These are phyloP conservation scores for Copidosoma aretas DNA, from an alignment of 2,888 invertebrate genomes.

Conservation along the genomic window DNA sequence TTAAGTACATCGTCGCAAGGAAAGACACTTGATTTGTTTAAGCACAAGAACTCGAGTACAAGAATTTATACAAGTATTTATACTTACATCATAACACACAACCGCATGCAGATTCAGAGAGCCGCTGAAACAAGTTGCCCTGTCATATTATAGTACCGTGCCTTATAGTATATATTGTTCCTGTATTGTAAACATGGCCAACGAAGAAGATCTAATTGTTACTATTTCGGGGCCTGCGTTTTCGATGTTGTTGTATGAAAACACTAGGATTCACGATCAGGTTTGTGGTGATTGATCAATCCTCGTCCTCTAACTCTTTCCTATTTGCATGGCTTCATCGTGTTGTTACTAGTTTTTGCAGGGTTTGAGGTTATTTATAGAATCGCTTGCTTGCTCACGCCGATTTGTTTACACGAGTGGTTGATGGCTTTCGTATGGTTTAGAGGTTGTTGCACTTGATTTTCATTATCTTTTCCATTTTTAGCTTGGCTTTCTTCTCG, in stretches of 20 bases:
- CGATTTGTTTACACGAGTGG: background rate
- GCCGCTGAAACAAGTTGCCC: too few relatives aligned
- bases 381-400: too few relatives aligned
- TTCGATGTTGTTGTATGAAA: constrained; percentile 74
- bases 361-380: too few relatives aligned
- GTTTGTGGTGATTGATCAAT: constrained; percentile 55
- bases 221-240: constrained; percentile 69
- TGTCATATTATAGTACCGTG: too few relatives aligned
- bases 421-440: background rate
- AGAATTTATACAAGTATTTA: too few relatives aligned
- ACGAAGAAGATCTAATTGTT: constrained; percentile 54
- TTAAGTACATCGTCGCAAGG: too few relatives aligned
- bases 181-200: constrained; percentile 28
- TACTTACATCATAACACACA: too few relatives aligned
- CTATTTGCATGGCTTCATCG: constrained; percentile 1
- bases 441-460: background rate
- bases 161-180: too few relatives aligned
- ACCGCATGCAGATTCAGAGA: too few relatives aligned
- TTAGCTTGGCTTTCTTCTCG: constrained; percentile 71
- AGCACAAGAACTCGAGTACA: too few relatives aligned
- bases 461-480: constrained; percentile 43
- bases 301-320: background rate
- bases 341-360: background rate
- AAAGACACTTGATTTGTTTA: too few relatives aligned
- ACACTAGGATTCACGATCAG: constrained; percentile 69